phyloP scores from a whole-genome alignment of 2,113 vertebrate genomes.

The Pseudorasbora parva region DNA sequence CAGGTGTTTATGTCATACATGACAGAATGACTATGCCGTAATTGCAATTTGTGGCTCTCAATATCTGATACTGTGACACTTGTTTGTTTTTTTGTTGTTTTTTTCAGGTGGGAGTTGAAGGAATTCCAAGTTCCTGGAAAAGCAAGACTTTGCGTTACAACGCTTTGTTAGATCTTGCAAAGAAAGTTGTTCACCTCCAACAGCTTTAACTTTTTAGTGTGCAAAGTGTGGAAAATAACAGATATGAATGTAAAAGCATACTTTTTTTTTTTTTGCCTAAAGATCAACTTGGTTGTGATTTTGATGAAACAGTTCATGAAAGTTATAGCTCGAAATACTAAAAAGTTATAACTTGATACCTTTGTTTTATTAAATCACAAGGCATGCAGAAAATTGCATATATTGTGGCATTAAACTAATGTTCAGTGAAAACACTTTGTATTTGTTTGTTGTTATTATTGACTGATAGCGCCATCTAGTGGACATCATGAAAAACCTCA shows the following conservation, averaged over 20 bases:
- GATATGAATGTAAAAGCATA: not conserved
- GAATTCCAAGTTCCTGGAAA: slow-evolving; percentile 73
- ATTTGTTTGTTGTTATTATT: not conserved
- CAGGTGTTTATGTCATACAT: not conserved
- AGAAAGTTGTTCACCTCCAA: slow-evolving; percentile 64
- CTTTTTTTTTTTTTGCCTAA: not conserved
- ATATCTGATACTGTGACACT: slow-evolving; percentile 11
- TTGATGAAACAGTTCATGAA: slow-evolving; percentile 68
- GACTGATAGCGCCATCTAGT: not conserved
- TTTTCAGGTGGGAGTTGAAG: slow-evolving; percentile 67
- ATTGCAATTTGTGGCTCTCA: not conserved
- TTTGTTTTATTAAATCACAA: slow-evolving; percentile 64
- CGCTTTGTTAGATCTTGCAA: slow-evolving; percentile 63
- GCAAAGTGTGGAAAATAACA: not conserved
- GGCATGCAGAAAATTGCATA: slow-evolving; percentile 51
- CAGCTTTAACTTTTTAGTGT: slow-evolving; percentile 35
- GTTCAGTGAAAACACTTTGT: not conserved
- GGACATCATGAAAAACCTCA: not conserved
- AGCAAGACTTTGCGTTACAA: slow-evolving; percentile 65
- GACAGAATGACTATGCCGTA: not conserved
- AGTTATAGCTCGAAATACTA: slow-evolving; percentile 66
- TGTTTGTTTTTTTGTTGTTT: slow-evolving; percentile 49
- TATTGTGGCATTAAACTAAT: not conserved
- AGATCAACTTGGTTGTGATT: slow-evolving; percentile 53
- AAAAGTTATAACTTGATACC: slow-evolving; percentile 65